phyloP scores from a whole-genome alignment of 1,140 invertebrate species.

The Dermatophagoides farinae region DNA sequence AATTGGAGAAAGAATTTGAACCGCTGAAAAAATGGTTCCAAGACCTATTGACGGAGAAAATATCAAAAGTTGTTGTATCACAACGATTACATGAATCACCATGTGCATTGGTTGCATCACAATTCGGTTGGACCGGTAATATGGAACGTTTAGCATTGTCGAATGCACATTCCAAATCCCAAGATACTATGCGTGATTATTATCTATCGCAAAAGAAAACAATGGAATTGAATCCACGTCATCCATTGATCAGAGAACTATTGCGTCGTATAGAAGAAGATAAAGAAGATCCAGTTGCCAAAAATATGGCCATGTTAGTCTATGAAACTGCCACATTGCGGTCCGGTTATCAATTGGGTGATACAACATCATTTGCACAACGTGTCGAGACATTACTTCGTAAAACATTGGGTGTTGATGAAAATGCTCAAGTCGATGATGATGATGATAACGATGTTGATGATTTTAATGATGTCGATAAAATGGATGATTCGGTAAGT shows the following conservation, averaged over 20 bases:
- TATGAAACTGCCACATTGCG: constrained; percentile 72
- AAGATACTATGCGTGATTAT: constrained; percentile 42
- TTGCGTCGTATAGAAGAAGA: constrained; percentile 56
- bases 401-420: constrained; percentile 53
- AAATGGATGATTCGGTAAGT: background rate
- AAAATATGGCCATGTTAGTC: constrained; percentile 72
- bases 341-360: constrained; percentile 68
- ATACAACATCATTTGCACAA: constrained; percentile 64
- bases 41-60: constrained; percentile 57
- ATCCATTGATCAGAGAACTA: constrained; percentile 83
- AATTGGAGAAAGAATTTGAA: constrained; percentile 58
- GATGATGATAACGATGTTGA: background rate
- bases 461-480: background rate
- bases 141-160: constrained; percentile 92
- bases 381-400: constrained; percentile 68
- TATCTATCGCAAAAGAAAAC: constrained; percentile 93
- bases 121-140: constrained; percentile 96
- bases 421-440: constrained; percentile 40
- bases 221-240: constrained; percentile 88
- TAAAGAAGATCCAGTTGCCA: constrained; percentile 52
- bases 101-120: constrained; percentile 83
- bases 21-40: constrained; percentile 76
- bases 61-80: constrained; percentile 62
- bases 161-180: constrained; percentile 82
- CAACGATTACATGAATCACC: constrained; percentile 77